Conservation (phyloP, 2,113 vertebrate genomes). For the Xenopus tropicalis region UCB_Xtro_10.0 CM004448.2:52129501-52130000, state of each 20-base stretch:
- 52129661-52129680: not conserved
- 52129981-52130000: not conserved
- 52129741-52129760: not conserved
- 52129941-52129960: conserved; percentile 20
- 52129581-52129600: too few relatives aligned
- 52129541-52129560: too few relatives aligned
- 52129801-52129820: conserved; percentile 7
- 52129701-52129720: not conserved
- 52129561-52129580: too few relatives aligned
- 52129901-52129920: conserved; percentile 3
- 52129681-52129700: not conserved
- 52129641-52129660: not conserved
- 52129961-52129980: conserved; percentile 19
- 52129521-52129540: too few relatives aligned
- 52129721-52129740: conserved; percentile 2
- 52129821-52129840: not conserved
- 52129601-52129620: not conserved
- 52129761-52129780: not conserved
- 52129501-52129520: too few relatives aligned
- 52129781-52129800: not conserved
- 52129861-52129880: not conserved
- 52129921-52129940: not conserved
- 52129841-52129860: conserved; percentile 27
- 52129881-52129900: not conserved
- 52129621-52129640: not conserved